Base-by-base conservation (phyloP, 1,140 invertebrate species). In the Helicoverpa zea region DNA sequence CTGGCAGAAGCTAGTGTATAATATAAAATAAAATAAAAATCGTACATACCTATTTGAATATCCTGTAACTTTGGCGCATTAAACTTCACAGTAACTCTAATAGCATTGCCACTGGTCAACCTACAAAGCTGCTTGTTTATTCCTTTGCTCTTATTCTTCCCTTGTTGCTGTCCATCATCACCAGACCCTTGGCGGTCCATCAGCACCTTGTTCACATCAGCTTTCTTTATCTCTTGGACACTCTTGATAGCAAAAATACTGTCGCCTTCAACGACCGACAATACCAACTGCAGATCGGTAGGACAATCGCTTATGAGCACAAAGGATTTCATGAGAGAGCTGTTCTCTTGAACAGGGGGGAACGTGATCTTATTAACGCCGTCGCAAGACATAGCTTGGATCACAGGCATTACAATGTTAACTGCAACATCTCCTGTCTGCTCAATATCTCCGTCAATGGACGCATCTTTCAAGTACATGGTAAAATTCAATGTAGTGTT, bases 181-280 rank as follows among this genome's bases (percentile, higher is more conserved):
- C 56, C 52, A 0, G 75, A 84, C 1, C 73, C 83, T 14, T 89
- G 85, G 0, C 85, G 83, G 3, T 93, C 92, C 90, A 90, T 89
- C 12, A 94, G 59, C 9, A 85, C 87, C 59, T 93, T 94, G 58
- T 88, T 94, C 0, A 94, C 84, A 43, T 95, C 93, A 63, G 73
- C 83, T 58, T 90, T 94, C 18, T 85, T 90, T 59, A 94, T 93
- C 77, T 94, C 93, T 73, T 94, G 92, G 49, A 92, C 90, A 70
- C 86, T 91, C 58, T 87, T 92, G 47, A 94, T 91, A 3, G 85
- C 63, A 66, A 93, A 94, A 79, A 91, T 83, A 59, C 84, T 89
- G 1, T 92, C 91, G 7, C 86, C 89, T 64, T 90, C 90, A 0
- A 81, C 79, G 1, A 93, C 79, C 0, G 89, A 88, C 29, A 94